A percentile compares a stretch with the other conserved stretches of the same genome.
Conservation (phyloP, 2,888 invertebrate genomes). For the Protodeltote pygarga region DNA sequence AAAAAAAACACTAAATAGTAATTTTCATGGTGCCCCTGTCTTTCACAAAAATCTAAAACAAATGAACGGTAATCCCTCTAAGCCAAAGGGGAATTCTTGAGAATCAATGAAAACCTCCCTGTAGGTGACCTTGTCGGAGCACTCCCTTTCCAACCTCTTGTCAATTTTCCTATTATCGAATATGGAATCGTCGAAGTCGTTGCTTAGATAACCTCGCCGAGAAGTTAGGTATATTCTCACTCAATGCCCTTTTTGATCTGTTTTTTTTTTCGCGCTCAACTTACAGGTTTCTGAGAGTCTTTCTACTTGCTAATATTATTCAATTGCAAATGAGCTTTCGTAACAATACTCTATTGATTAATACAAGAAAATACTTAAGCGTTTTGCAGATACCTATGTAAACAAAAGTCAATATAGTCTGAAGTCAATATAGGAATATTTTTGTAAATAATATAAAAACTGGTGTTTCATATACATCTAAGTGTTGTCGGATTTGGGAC, state of each 20-base stretch:
- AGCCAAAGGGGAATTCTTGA: slow-evolving; percentile 45
- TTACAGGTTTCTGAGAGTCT: slow-evolving; percentile 22
- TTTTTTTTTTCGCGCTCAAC: slow-evolving; percentile 27
- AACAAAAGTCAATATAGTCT: background rate
- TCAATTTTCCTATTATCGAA: slow-evolving; percentile 61
- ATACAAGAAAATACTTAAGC: no score
- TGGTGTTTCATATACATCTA: slow-evolving; percentile 51
- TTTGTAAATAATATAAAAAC: slow-evolving; percentile 50
- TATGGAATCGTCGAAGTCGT: slow-evolving; percentile 43
- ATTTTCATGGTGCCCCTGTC: slow-evolving; percentile 38
- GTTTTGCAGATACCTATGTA: no score
- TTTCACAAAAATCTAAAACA: slow-evolving; percentile 49
- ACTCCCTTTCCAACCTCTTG: slow-evolving; percentile 47
- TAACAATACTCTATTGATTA: slow-evolving; percentile 5
- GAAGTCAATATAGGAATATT: slow-evolving; percentile 10
- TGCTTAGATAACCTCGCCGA: slow-evolving; percentile 31
- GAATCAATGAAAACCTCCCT: slow-evolving; percentile 49
- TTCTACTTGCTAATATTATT: slow-evolving; percentile 15
- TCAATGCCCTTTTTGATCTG: slow-evolving; percentile 25
- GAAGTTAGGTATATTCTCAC: slow-evolving; percentile 37
- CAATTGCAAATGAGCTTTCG: slow-evolving; percentile 15
- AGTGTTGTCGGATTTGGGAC: slow-evolving; percentile 59
- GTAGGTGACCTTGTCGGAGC: slow-evolving; percentile 44
- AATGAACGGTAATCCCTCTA: slow-evolving; percentile 55
- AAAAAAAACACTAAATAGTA: no score